Percentiles rank a stretch among this genome's conserved stretches.
phyloP scores from a whole-genome alignment of 92 coral and sea anemone species.

The Phenganax marumi region DNA sequence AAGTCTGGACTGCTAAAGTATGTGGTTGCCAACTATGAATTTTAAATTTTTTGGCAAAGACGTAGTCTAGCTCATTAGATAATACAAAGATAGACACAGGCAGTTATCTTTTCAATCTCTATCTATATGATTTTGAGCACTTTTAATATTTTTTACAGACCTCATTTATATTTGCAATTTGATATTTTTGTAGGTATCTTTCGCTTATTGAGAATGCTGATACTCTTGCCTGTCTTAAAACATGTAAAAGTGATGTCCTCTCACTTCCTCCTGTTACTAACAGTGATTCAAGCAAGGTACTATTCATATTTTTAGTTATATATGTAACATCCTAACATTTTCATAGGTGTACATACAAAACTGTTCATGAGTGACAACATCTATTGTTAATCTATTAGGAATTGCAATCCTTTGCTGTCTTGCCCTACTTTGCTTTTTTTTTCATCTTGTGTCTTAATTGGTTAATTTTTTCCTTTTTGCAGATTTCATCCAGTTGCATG shows the following conservation, averaged over 20 bases:
- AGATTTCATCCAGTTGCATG: conserved; percentile 69
- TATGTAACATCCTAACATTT: too few relatives aligned
- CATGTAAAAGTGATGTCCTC: conserved; percentile 55
- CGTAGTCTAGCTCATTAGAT: neutral
- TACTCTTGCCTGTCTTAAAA: conserved; percentile 63
- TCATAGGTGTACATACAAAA: too few relatives aligned
- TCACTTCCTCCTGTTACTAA: conserved; percentile 94
- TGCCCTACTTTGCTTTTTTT: neutral
- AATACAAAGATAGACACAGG: too few relatives aligned
- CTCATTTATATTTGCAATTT: too few relatives aligned
- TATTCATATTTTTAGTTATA: neutral
- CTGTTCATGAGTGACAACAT: too few relatives aligned
- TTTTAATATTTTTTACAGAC: too few relatives aligned
- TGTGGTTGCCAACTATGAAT: neutral
- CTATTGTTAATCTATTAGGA: too few relatives aligned
- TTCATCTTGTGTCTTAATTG: neutral
- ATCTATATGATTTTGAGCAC: too few relatives aligned
- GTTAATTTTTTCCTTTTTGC: conserved; percentile 14
- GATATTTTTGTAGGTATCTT: conserved; percentile 55
- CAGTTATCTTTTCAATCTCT: too few relatives aligned
- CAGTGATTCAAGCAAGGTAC: conserved; percentile 92
- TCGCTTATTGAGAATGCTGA: conserved; percentile 73
- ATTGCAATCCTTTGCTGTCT: neutral
- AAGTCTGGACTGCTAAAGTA: conserved; percentile 91
- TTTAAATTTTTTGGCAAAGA: too few relatives aligned